Evolutionary conservation across 2,797 vertebrate genomes (phyloP).

Genomic region (Lepilemur ruficaudatus): DNA sequence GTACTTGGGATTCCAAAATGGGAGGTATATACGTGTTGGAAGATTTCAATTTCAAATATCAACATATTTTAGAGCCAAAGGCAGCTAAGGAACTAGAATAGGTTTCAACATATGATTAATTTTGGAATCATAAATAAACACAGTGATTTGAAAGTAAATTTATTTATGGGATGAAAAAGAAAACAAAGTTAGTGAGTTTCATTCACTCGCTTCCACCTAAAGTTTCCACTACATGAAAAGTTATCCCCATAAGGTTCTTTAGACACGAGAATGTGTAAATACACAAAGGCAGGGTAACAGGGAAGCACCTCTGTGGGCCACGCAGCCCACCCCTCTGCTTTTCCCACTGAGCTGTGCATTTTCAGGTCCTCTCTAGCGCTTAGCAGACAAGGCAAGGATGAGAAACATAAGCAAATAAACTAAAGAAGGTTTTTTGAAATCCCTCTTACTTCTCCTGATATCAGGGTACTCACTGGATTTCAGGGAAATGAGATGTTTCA

Average conservation of each 20-base stretch:
- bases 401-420: neutral
- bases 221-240: neutral
- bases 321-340: neutral
- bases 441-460: neutral
- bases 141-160: slow-evolving; percentile 1
- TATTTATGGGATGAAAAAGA: neutral
- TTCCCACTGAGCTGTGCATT: neutral
- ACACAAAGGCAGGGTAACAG: neutral
- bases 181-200: neutral
- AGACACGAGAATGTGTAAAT: neutral
- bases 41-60: slow-evolving; percentile 5
- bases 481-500: neutral
- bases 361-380: neutral
- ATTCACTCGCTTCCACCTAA: neutral
- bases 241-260: neutral
- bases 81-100: neutral
- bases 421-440: neutral
- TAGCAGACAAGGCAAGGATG: neutral
- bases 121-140: slow-evolving; percentile 23
- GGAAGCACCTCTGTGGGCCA: neutral
- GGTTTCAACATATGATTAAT: slow-evolving; percentile 1
- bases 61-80: slow-evolving; percentile 11
- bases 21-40: neutral
- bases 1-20: neutral
- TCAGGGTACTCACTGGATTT: neutral